Percentiles rank a stretch among this genome's conserved stretches.
phyloP scores from a whole-genome alignment of 2,113 vertebrate genomes.

The Callorhinus ursinus region DNA sequence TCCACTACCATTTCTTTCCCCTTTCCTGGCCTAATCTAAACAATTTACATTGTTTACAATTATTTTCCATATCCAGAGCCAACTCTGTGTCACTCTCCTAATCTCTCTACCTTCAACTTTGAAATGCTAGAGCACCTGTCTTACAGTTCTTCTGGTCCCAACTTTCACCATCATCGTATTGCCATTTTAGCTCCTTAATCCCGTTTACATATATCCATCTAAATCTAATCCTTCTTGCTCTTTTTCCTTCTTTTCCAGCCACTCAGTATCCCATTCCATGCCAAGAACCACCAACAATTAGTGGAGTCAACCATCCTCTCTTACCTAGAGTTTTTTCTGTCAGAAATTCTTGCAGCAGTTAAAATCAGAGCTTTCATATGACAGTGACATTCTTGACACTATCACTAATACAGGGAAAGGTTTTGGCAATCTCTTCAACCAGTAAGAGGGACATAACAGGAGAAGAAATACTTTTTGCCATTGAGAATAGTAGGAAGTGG shows the following conservation, averaged over 20 bases:
- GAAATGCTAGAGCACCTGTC: not conserved
- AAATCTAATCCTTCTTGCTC: not conserved
- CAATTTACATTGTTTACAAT: not conserved
- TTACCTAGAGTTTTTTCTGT: not conserved
- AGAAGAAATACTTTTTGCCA: not conserved
- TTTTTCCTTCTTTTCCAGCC: not conserved
- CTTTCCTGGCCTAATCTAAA: not conserved
- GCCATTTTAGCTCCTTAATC: not conserved
- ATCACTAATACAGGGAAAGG: not conserved
- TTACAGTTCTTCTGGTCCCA: not conserved
- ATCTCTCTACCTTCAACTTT: not conserved
- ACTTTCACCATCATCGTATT: not conserved
- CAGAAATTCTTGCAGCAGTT: not conserved
- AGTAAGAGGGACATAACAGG: not conserved
- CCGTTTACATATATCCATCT: not conserved
- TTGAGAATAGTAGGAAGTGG: not conserved
- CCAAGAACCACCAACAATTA: not conserved
- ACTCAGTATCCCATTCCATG: not conserved
- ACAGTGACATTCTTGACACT: not conserved
- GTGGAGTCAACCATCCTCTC: not conserved
- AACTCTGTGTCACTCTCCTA: not conserved
- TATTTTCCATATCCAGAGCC: not conserved
- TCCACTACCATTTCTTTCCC: not conserved
- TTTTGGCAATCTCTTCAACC: not conserved
- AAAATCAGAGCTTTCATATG: not conserved